A percentile compares a stretch with the other conserved stretches of the same genome.
Conservation (phyloP, 2,113 vertebrate genomes). For the Speoplatyrhinus poulsoni region DNA sequence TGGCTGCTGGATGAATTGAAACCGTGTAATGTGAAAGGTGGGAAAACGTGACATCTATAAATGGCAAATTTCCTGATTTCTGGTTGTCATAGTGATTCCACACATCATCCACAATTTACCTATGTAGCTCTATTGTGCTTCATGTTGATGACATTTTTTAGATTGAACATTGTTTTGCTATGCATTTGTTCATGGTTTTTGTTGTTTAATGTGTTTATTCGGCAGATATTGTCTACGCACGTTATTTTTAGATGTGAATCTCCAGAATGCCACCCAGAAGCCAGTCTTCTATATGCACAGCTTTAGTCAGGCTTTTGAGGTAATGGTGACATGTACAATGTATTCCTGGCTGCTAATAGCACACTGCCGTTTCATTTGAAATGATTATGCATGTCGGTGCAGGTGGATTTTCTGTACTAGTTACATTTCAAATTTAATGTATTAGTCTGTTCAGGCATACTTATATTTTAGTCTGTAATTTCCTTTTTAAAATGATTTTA, state of each 20-base stretch:
- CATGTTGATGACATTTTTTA: constrained; percentile 39
- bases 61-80: constrained; percentile 47
- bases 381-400: constrained; percentile 63
- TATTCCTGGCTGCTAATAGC: constrained; percentile 36
- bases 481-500: constrained; percentile 58
- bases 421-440: constrained; percentile 29
- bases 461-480: constrained; percentile 26
- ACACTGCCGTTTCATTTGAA: constrained; percentile 47
- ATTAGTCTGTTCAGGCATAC: constrained; percentile 32
- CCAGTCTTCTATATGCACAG: constrained; percentile 20
- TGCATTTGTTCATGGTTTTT: constrained; percentile 49
- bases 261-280: constrained; percentile 21
- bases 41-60: constrained; percentile 33
- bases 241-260: constrained; percentile 30
- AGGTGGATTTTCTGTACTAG: not conserved
- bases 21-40: constrained; percentile 12
- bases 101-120: constrained; percentile 51
- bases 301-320: constrained; percentile 45
- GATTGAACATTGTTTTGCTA: constrained; percentile 57
- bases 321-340: constrained; percentile 31
- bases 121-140: constrained; percentile 54
- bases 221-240: not conserved
- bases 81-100: constrained; percentile 44
- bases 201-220: constrained; percentile 19
- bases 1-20: constrained; percentile 16